These are phyloP conservation scores for Procavia capensis DNA, from an alignment of 2,113 vertebrate species.

Conservation along the genomic window DNA sequence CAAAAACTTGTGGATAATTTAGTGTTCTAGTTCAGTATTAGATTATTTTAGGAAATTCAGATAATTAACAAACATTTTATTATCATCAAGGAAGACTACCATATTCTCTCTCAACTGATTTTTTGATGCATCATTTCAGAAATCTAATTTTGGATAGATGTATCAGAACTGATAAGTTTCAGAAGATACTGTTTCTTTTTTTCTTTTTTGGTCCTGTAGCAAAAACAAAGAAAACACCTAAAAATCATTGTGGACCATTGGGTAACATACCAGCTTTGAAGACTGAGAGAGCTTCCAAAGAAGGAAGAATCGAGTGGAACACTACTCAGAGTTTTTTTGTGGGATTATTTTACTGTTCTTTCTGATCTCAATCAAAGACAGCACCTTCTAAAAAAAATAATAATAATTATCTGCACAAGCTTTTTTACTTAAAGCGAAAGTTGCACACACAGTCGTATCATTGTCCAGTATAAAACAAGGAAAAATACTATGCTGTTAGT, in stretches of 20 bases:
- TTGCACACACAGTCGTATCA: neutral
- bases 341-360: neutral
- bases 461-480: neutral
- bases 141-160: neutral
- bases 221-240: neutral
- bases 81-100: neutral
- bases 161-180: no score
- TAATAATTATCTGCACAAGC: neutral
- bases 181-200: neutral
- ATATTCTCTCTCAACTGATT: neutral
- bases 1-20: neutral
- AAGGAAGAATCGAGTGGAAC: neutral
- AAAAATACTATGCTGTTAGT: neutral
- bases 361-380: neutral
- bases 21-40: neutral
- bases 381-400: neutral
- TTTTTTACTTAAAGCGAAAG: neutral
- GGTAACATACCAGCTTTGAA: no score
- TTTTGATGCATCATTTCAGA: neutral
- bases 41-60: neutral
- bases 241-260: no score
- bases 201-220: neutral
- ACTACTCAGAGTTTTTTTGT: neutral
- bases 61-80: neutral
- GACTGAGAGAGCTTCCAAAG: neutral